Conservation (phyloP, 2,113 vertebrate genomes). For the Phodopus roborovskii region DNA sequence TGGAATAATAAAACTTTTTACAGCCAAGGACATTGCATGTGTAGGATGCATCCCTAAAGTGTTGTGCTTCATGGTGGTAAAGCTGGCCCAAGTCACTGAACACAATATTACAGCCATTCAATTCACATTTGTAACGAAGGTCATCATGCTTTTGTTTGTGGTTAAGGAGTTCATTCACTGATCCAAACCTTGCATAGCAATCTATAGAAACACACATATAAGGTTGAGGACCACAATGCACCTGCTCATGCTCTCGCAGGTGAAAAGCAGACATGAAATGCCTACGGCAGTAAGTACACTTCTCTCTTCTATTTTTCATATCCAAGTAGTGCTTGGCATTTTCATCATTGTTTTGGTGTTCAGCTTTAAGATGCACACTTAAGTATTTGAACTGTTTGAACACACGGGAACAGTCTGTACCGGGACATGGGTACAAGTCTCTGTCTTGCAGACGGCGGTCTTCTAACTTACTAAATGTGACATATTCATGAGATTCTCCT, state of each 20-base stretch:
- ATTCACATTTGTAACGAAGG: conserved; percentile 94
- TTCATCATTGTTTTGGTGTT: conserved; percentile 93
- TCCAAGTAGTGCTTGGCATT: conserved; percentile 95
- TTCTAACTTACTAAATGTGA: conserved; percentile 93
- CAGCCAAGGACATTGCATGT: conserved; percentile 92
- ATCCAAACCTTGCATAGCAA: conserved; percentile 92
- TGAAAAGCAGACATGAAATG: conserved; percentile 96
- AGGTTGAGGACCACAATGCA: conserved; percentile 92
- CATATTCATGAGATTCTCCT: conserved; percentile 89
- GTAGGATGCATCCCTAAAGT: conserved; percentile 96
- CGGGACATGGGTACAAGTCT: conserved; percentile 96
- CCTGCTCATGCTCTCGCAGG: conserved; percentile 91
- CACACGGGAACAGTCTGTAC: conserved; percentile 91
- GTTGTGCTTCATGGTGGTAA: conserved; percentile 98
- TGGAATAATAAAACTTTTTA: conserved; percentile 96
- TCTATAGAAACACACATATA: conserved; percentile 94
- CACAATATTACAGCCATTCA: conserved; percentile 94
- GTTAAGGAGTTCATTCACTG: conserved; percentile 92
- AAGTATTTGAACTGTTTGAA: conserved; percentile 99
- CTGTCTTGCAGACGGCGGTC: conserved; percentile 94
- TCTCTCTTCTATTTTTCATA: conserved; percentile 95
- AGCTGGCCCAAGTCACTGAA: conserved; percentile 96
- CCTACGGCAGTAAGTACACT: conserved; percentile 95
- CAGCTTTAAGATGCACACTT: conserved; percentile 95
- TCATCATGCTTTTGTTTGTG: conserved; percentile 96